phyloP scores from a whole-genome alignment of 1,140 invertebrate species.

The Brachionus manjavacas region DNA sequence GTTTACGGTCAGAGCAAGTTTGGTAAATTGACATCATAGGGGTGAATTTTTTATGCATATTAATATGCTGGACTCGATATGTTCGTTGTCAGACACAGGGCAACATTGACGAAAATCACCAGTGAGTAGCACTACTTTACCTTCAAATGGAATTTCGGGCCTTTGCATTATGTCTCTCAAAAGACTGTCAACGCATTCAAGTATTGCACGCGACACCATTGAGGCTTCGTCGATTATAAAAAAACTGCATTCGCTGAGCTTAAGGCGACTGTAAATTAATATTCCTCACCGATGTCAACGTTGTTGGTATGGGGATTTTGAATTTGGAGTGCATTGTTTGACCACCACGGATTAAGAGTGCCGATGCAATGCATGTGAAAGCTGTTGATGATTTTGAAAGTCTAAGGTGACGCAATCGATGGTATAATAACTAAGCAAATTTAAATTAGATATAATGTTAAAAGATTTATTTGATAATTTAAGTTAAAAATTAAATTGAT shows the following conservation, averaged over 20 bases:
- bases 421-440: background rate
- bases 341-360: background rate
- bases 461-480: background rate
- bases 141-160: background rate
- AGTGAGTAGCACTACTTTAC: background rate
- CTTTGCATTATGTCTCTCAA: background rate
- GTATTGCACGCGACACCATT: background rate
- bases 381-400: too few relatives aligned
- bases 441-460: background rate
- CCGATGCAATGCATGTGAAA: background rate
- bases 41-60: too few relatives aligned
- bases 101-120: background rate
- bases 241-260: background rate
- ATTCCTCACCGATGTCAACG: background rate
- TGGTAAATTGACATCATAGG: too few relatives aligned
- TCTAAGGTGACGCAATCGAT: background rate
- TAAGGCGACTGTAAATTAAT: background rate
- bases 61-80: too few relatives aligned
- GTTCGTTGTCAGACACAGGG: too few relatives aligned
- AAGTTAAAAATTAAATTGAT: background rate
- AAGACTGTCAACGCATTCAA: background rate
- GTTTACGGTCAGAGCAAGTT: too few relatives aligned
- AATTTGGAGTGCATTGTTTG: background rate
- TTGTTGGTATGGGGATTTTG: background rate
- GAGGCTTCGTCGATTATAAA: background rate